Conservation (phyloP, 2,797 vertebrate species). For the Lacerta agilis region DNA sequence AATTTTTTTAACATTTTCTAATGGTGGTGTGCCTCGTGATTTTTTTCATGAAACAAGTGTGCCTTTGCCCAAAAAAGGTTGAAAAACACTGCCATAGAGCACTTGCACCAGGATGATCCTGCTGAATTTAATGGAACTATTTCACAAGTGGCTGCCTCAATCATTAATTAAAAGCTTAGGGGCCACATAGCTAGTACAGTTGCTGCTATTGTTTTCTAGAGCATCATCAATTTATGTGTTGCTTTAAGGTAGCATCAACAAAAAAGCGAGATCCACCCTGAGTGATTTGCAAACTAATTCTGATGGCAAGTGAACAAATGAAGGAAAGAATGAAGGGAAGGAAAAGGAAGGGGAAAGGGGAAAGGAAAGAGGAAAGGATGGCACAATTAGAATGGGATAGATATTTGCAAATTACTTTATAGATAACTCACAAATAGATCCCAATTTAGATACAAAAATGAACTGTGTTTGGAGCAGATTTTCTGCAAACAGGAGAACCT, state of each 20-base stretch:
- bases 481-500: neutral
- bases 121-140: neutral
- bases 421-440: too few species aligned
- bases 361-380: neutral
- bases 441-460: neutral
- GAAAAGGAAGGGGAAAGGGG: too few species aligned
- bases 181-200: neutral
- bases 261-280: neutral
- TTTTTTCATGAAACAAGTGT: too few species aligned
- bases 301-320: neutral
- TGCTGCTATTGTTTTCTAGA: neutral
- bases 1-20: too few species aligned
- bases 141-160: neutral
- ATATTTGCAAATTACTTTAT: neutral
- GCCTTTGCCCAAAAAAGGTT: too few species aligned
- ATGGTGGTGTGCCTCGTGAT: too few species aligned
- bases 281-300: neutral
- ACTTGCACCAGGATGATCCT: neutral
- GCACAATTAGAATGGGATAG: neutral
- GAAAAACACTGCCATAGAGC: too few species aligned
- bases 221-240: neutral
- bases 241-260: neutral
- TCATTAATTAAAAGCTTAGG: neutral
- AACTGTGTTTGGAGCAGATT: neutral
- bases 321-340: neutral